Conservation (phyloP, 2,797 vertebrate species). For the Sorex maritimensis region DNA sequence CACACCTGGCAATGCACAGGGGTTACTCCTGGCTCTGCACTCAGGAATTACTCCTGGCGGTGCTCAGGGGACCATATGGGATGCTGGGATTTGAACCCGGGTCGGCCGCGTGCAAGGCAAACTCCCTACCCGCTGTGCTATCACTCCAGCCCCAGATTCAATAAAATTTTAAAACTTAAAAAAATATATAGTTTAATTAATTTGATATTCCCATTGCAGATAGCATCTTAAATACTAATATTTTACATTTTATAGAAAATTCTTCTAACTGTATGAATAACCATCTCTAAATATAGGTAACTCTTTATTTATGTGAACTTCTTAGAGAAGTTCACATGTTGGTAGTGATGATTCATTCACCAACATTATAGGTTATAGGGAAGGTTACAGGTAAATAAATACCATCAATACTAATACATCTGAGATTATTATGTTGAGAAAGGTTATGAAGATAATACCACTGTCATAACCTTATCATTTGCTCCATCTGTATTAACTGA, state of each 20-base stretch:
- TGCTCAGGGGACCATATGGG: too few relatives aligned
- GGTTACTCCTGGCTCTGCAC: too few relatives aligned
- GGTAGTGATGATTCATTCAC: neutral
- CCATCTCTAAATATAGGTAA: conserved; percentile 45
- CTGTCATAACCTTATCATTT: neutral
- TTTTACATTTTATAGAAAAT: conserved; percentile 69
- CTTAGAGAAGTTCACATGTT: neutral
- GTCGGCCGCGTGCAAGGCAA: too few relatives aligned
- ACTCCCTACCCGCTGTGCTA: too few relatives aligned
- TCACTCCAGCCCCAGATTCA: too few relatives aligned
- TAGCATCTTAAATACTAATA: conserved; percentile 52
- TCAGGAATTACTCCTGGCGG: too few relatives aligned
- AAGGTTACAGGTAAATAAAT: conserved; percentile 28
- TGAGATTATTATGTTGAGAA: conserved; percentile 14
- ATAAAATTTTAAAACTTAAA: too few relatives aligned
- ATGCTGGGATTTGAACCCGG: too few relatives aligned
- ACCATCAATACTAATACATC: conserved; percentile 44
- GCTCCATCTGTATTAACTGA: conserved; percentile 3
- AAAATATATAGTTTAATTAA: conserved; percentile 31
- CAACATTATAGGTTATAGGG: neutral
- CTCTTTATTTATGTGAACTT: conserved; percentile 44
- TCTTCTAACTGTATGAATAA: conserved; percentile 57
- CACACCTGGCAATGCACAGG: too few relatives aligned
- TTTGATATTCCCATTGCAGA: conserved; percentile 33
- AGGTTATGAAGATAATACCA: neutral